Evolutionary conservation across 1,140 invertebrate species (phyloP), one percentile per base, ranked within the genome.

Genomic region (Philotrypesis tridentata): DNA sequence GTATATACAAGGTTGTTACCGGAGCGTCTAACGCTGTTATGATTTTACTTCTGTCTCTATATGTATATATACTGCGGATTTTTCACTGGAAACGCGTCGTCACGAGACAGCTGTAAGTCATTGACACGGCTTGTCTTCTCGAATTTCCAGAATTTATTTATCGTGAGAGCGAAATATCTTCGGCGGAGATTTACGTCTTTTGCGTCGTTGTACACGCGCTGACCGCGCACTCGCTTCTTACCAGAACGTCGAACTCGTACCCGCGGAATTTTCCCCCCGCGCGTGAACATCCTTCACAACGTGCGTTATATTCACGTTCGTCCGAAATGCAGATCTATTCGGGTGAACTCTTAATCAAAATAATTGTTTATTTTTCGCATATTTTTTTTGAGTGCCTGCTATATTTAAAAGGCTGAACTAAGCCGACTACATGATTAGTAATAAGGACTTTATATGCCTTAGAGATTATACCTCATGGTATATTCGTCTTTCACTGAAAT

Each of bases 61-160:
- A 3, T 48, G n/a, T n/a, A n/a, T n/a, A n/a, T n/a, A n/a, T n/a
- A n/a, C n/a, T n/a, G n/a, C n/a, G 33, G 9, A 55, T 17, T 70
- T 70, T 70, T 76, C 74, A 29, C 61, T 67, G 21, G 48, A 25
- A 77, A 77, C 40, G 65, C 33, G 33, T 48, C 3, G 1, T 14
- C 67, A 2, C 5, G 48, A 60, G 48, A 9, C 61, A 55, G 21
- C 60, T 67, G 23, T 61, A 79, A 79, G 77, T 79, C 77, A 79
- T 61, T 17, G 48, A 0, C n/a, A n/a, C 21, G 33, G 37, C 77
- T 60, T 67, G 67, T 79, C 77, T 79, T 79, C 48, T 55, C 40
- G 77, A 60, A 79, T 71, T 79, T 71, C 68, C 48, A 79, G 31
- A 79, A 73, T 80, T 72, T 73, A 80, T 80, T 80, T 80, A 80